Conservation (phyloP, 2,888 invertebrate species). For the Drosophila borborema region DNA sequence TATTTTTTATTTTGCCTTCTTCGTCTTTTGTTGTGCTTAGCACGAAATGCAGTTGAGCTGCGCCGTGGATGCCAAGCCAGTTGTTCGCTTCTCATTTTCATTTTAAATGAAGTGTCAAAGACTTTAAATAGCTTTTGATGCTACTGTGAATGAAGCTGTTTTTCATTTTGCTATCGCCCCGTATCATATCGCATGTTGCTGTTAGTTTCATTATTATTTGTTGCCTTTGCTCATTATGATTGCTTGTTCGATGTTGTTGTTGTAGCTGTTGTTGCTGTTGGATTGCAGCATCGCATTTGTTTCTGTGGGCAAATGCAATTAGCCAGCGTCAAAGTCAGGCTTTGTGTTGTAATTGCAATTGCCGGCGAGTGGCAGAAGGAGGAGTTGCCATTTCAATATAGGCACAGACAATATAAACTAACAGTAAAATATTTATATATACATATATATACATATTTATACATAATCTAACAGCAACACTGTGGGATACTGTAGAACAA, state of each 20-base stretch:
- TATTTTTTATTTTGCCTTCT: slow-evolving; percentile 41
- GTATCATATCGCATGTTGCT: slow-evolving; percentile 40
- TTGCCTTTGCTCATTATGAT: slow-evolving; percentile 45
- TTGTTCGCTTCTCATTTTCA: slow-evolving; percentile 70
- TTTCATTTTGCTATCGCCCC: slow-evolving; percentile 51
- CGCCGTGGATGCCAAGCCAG: not conserved
- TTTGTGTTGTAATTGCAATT: slow-evolving; percentile 21
- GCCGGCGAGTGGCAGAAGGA: not conserved
- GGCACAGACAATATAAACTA: not conserved
- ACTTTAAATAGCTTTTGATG: slow-evolving; percentile 81
- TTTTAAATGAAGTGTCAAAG: slow-evolving; percentile 82
- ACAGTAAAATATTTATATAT: not conserved
- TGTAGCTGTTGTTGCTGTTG: slow-evolving; percentile 1
- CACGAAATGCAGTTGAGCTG: slow-evolving; percentile 62
- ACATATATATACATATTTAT: not conserved
- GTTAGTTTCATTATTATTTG: slow-evolving; percentile 25
- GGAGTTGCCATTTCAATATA: slow-evolving; percentile 4
- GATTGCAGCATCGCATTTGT: slow-evolving; percentile 12
- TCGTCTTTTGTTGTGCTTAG: slow-evolving; percentile 66
- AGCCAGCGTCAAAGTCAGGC: slow-evolving; percentile 49
- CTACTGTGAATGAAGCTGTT: slow-evolving; percentile 80
- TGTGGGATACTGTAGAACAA: no score
- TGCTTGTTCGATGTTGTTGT: slow-evolving; percentile 12
- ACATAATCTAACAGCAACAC: not conserved
- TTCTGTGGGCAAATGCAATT: slow-evolving; percentile 36